These are phyloP conservation scores for Erebia palarica DNA, from an alignment of 2,888 invertebrate genomes.

Conservation along the genomic window DNA sequence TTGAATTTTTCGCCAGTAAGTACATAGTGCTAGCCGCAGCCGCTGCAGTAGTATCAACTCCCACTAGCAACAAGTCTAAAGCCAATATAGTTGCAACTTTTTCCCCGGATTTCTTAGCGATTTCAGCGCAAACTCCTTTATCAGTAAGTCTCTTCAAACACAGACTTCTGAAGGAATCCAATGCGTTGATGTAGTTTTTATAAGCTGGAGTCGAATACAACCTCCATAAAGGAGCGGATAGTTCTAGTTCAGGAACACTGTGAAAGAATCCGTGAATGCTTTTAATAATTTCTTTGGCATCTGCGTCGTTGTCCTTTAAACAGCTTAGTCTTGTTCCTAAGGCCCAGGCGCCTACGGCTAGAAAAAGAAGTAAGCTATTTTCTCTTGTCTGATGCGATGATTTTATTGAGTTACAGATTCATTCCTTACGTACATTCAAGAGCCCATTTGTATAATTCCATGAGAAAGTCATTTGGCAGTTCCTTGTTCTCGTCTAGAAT, in stretches of 20 bases:
- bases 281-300: slow-evolving; percentile 89
- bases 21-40: slow-evolving; percentile 89
- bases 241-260: slow-evolving; percentile 88
- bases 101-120: slow-evolving; percentile 63
- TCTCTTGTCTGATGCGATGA: neutral
- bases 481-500: slow-evolving; percentile 83
- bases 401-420: no score
- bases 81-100: slow-evolving; percentile 87
- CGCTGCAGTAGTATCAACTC: slow-evolving; percentile 91
- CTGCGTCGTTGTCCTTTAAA: slow-evolving; percentile 85
- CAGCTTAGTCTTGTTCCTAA: slow-evolving; percentile 91
- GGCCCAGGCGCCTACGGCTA: slow-evolving; percentile 91
- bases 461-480: slow-evolving; percentile 86
- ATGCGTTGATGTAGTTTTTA: slow-evolving; percentile 86
- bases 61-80: slow-evolving; percentile 89
- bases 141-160: slow-evolving; percentile 72
- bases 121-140: slow-evolving; percentile 72
- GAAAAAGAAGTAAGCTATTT: slow-evolving; percentile 41
- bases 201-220: slow-evolving; percentile 87
- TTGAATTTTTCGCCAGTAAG: slow-evolving; percentile 87
- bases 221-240: slow-evolving; percentile 89
- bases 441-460: slow-evolving; percentile 90
- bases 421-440: slow-evolving; percentile 86
- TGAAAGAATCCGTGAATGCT: slow-evolving; percentile 90
- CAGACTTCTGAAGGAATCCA: slow-evolving; percentile 87